Evolutionary conservation across 2,888 invertebrate genomes (phyloP).

Genomic region (Trilocha varians): DNA sequence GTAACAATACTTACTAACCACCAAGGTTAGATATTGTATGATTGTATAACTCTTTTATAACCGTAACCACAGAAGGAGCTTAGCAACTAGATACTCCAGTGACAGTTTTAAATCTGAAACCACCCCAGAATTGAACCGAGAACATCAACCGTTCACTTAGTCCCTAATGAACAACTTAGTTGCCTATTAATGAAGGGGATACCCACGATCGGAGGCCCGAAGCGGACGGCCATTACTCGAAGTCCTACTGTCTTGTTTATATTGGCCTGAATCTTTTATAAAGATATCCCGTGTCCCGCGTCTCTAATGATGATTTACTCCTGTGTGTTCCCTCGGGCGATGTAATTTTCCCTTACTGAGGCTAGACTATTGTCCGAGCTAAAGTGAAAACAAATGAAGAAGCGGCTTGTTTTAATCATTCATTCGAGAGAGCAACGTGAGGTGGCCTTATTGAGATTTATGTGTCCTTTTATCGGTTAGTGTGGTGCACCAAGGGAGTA

Average conservation of each 20-base stretch:
- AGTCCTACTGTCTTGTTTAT: conserved; percentile 41
- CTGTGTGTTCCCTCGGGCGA: conserved; percentile 52
- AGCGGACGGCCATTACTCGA: conserved; percentile 35
- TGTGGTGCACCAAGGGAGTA: neutral
- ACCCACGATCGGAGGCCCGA: neutral
- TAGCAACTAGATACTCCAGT: too few species aligned
- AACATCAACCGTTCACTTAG: neutral
- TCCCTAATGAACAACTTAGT: neutral
- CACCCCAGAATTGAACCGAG: neutral
- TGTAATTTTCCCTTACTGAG: conserved; percentile 63
- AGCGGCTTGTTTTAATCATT: conserved; percentile 64
- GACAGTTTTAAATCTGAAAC: neutral
- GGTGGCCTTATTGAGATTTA: conserved; percentile 59
- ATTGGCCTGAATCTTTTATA: conserved; percentile 68
- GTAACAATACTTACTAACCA: too few species aligned
- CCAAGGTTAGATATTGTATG: too few species aligned
- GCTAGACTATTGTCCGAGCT: conserved; percentile 46
- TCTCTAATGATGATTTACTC: conserved; percentile 66
- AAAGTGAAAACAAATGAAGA: conserved; percentile 69
- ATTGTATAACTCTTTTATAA: too few species aligned
- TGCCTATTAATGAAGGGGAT: neutral
- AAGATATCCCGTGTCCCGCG: conserved; percentile 54
- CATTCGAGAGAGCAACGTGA: conserved; percentile 45
- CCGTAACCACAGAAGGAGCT: too few species aligned
- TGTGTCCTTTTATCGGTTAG: conserved; percentile 39